phyloP scores from a whole-genome alignment of 2,797 vertebrate species.

The Acanthurus leucopareius region DNA sequence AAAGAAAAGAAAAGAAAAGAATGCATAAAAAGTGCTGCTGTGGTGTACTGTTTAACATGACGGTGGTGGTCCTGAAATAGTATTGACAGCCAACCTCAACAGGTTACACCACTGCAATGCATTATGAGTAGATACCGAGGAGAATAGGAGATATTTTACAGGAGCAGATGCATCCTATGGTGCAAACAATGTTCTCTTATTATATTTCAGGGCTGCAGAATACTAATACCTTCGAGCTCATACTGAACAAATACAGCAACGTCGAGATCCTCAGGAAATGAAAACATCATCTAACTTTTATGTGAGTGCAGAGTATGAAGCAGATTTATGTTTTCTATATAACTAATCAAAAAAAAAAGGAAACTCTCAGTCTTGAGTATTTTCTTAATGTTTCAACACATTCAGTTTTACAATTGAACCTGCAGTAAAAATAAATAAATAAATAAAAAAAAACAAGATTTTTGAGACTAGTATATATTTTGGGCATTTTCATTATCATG shows the following conservation, averaged over 20 bases:
- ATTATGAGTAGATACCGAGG: slow-evolving; percentile 58
- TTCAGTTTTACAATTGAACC: too few species aligned
- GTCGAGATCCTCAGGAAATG: slow-evolving; percentile 1
- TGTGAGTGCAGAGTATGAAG: slow-evolving; percentile 5
- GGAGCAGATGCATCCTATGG: slow-evolving; percentile 50
- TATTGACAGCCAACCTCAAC: slow-evolving; percentile 54
- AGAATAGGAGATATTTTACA: slow-evolving; percentile 32
- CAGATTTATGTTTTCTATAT: slow-evolving; percentile 13
- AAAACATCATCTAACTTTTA: slow-evolving; percentile 30
- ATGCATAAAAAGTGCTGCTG: slow-evolving; percentile 45
- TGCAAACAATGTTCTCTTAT: slow-evolving; percentile 52
- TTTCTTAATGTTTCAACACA: neutral
- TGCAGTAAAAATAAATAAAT: too few species aligned
- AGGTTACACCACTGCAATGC: slow-evolving; percentile 54
- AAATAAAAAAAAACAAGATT: too few species aligned
- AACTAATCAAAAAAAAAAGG: neutral
- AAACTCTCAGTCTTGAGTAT: neutral
- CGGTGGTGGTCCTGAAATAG: slow-evolving; percentile 44
- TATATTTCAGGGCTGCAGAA: slow-evolving; percentile 42
- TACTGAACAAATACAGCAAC: slow-evolving; percentile 46
- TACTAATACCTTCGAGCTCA: slow-evolving; percentile 38
- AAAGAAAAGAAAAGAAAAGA: too few species aligned
- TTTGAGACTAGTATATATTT: too few species aligned
- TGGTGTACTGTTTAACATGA: slow-evolving; percentile 47
- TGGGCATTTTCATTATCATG: too few species aligned